Conservation (phyloP, 1,140 invertebrate genomes). For the Polyergus mexicanus region DNA sequence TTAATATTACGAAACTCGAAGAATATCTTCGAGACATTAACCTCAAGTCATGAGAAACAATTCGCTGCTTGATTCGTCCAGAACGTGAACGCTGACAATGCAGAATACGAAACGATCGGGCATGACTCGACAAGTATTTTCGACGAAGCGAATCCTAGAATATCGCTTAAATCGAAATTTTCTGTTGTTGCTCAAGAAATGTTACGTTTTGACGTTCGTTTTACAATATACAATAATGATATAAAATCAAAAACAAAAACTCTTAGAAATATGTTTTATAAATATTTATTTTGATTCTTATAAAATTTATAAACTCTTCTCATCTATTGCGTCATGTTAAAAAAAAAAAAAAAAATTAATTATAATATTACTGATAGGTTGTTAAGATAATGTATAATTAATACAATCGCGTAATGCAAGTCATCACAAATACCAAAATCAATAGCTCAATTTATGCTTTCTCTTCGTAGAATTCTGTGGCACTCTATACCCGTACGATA, state of each 20-base stretch:
- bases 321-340: not conserved
- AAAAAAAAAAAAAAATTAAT: slow-evolving; percentile 13
- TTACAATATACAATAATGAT: not conserved
- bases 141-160: not conserved
- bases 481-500: not conserved
- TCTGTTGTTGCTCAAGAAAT: not conserved
- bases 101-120: slow-evolving; percentile 58
- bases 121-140: slow-evolving; percentile 7
- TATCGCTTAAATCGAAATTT: slow-evolving; percentile 2
- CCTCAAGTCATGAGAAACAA: slow-evolving; percentile 58
- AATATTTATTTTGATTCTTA: slow-evolving; percentile 13
- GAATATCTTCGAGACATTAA: slow-evolving; percentile 72
- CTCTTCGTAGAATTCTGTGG: not conserved
- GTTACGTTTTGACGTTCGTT: not conserved
- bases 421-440: not conserved
- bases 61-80: slow-evolving; percentile 70
- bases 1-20: slow-evolving; percentile 13
- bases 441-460: not conserved
- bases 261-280: not conserved
- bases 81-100: slow-evolving; percentile 69
- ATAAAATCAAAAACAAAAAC: not conserved
- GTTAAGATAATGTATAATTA: slow-evolving; percentile 19
- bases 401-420: not conserved
- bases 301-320: not conserved
- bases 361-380: slow-evolving; percentile 1